These are phyloP conservation scores for Mormyrus hasselquistii DNA, from an alignment of 2,797 vertebrate genomes.

Conservation along the genomic window DNA sequence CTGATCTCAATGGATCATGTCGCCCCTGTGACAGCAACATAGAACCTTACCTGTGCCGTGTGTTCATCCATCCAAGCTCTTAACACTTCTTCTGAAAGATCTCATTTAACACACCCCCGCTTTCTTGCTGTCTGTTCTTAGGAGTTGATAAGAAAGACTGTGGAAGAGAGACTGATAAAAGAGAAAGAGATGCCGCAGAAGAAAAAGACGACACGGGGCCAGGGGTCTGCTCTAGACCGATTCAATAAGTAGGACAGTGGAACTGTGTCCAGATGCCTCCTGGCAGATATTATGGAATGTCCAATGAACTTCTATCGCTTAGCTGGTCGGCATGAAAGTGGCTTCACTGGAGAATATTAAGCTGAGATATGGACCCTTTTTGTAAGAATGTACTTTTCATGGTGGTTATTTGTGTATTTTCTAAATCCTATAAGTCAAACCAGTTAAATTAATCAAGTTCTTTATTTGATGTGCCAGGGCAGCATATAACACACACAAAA, in stretches of 20 bases:
- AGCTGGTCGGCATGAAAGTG: not conserved
- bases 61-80: not conserved
- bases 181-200: slow-evolving; percentile 38
- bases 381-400: not conserved
- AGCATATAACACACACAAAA: not conserved
- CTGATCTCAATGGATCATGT: not conserved
- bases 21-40: not conserved
- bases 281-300: not conserved
- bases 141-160: slow-evolving; percentile 61
- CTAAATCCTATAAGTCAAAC: not conserved
- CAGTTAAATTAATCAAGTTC: not conserved
- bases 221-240: slow-evolving; percentile 67
- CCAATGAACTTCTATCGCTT: not conserved
- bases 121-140: slow-evolving; percentile 34
- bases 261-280: not conserved
- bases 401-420: not conserved
- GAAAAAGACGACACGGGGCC: slow-evolving; percentile 26
- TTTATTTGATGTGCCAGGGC: not conserved
- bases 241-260: slow-evolving; percentile 61
- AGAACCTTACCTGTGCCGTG: not conserved
- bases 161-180: slow-evolving; percentile 50
- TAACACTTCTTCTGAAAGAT: too few relatives aligned
- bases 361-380: not conserved
- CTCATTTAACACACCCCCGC: too few relatives aligned
- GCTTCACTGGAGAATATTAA: not conserved